Evolutionary conservation across 2,888 invertebrate species (phyloP).

Genomic region (Hypsopygia costalis): DNA sequence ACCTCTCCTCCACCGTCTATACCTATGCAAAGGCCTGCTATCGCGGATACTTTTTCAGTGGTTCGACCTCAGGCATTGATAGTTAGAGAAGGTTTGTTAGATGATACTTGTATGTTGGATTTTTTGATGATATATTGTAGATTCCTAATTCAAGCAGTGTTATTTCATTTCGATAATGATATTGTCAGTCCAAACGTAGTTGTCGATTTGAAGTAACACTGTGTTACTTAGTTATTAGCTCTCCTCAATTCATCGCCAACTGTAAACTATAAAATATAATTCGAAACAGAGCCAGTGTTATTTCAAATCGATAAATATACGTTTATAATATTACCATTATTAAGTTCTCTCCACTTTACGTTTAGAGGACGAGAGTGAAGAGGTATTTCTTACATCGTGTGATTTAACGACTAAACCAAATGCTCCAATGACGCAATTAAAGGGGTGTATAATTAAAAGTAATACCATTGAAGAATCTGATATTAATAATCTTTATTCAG

Average conservation of each 20-base stretch:
- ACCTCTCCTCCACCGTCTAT: constrained; percentile 46
- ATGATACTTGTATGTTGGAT: too few species aligned
- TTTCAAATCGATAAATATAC: constrained; percentile 32
- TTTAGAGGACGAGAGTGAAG: constrained; percentile 43
- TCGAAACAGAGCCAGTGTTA: constrained; percentile 45
- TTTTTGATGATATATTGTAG: constrained; percentile 13
- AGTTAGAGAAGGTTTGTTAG: constrained; percentile 46
- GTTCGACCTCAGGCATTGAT: constrained; percentile 47
- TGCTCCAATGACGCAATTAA: constrained; percentile 33
- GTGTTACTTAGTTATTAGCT: constrained; percentile 32
- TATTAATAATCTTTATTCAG: constrained; percentile 19
- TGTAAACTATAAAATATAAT: constrained; percentile 4
- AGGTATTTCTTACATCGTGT: constrained; percentile 52
- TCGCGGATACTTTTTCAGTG: constrained; percentile 25
- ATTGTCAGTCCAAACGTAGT: not conserved
- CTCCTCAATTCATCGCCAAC: constrained; percentile 49
- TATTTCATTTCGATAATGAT: constrained; percentile 25
- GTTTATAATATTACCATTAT: not conserved
- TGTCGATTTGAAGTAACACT: constrained; percentile 49
- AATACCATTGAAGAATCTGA: constrained; percentile 28
- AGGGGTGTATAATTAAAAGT: constrained; percentile 49
- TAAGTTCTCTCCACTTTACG: constrained; percentile 9
- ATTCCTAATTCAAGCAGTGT: constrained; percentile 43
- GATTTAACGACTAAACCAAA: constrained; percentile 44
- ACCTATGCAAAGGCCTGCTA: constrained; percentile 32